phyloP scores from a whole-genome alignment of 1,140 invertebrate species.

The Listronotus bonariensis region DNA sequence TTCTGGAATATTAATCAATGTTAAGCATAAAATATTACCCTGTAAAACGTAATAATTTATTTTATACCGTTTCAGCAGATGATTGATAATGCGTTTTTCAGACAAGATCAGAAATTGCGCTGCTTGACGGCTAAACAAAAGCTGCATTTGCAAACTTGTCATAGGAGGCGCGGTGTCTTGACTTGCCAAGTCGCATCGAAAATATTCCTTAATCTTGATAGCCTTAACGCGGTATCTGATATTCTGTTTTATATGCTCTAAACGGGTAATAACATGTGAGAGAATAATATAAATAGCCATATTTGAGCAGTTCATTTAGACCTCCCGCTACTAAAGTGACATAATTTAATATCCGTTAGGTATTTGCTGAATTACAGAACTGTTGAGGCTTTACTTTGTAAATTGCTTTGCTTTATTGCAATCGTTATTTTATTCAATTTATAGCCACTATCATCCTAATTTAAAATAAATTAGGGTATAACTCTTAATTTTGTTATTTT shows the following conservation, averaged over 20 bases:
- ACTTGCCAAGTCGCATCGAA: conserved; percentile 37
- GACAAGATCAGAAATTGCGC: conserved; percentile 20
- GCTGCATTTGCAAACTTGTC: conserved; percentile 45
- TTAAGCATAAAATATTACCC: no score
- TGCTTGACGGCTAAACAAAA: conserved; percentile 38
- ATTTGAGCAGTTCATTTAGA: conserved; percentile 35
- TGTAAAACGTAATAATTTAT: conserved; percentile 21
- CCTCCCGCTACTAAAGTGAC: conserved; percentile 35
- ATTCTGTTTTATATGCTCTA: conserved; percentile 26
- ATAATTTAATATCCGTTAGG: conserved; percentile 5
- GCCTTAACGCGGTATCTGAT: conserved; percentile 14
- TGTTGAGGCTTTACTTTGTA: no score
- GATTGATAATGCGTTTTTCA: conserved; percentile 40
- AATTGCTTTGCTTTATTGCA: no score
- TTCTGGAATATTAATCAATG: no score
- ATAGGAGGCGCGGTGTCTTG: conserved; percentile 40
- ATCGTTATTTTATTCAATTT: no score
- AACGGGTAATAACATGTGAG: conserved; percentile 20
- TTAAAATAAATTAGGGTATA: no score
- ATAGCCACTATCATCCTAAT: no score
- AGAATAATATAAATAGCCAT: conserved; percentile 31
- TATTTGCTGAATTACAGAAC: no score
- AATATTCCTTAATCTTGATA: conserved; percentile 45
- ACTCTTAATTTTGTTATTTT: no score
- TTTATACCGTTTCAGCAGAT: conserved; percentile 39